Base-by-base conservation (phyloP, 2,113 vertebrate species). In the Cavia aperea region DNA sequence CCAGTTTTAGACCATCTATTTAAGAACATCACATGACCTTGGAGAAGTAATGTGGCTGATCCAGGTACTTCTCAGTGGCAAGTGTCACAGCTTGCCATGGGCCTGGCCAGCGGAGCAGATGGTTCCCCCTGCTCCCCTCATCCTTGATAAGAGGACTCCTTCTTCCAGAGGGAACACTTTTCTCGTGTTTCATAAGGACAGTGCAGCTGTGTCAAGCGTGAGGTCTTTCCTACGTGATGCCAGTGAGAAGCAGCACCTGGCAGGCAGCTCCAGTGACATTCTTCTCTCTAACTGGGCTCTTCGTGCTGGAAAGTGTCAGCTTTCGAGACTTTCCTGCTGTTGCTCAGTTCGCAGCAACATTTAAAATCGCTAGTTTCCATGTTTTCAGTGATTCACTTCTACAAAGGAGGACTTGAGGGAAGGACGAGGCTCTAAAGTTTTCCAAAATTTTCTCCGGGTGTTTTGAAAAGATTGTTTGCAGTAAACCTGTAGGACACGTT, bases 111-210 rank as follows among this genome's bases (percentile, higher is more conserved):
- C 63, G 43, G 39, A n/a, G 79, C n/a, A 81, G 31, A 82, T 56
- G 54, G 19, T 86, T 75, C 83, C 86, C 86, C 15, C 33, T 49
- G 60, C 63, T 70, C 79, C 15, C 21, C 16, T 73, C 21, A 33
- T 16, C 16, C 29, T 84, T 95, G 70, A 88, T 88, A 93, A 70
- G 83, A 90, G 46, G 31, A 54, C 86, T 88, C 79, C 21, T 70
- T 66, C 14, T 77, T 88, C 94, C 66, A 56, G 15, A 91, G 89
- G 82, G 90, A 66, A 68, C 36, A 49, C 86, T 90, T 81, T 82
- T 66, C 93, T 95, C 91, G 7, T 43, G 29, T 95, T 95, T 94
- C 94, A 75, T 81, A 81, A 88, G 65, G 86, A 94, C 90, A 89
- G 88, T 87, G 77, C 84, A 58, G 81, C 70, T 94, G 58, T 95